Percentiles rank a stretch among this genome's conserved stretches.
phyloP scores from a whole-genome alignment of 2,797 vertebrate species.

The Esox lucius region DNA sequence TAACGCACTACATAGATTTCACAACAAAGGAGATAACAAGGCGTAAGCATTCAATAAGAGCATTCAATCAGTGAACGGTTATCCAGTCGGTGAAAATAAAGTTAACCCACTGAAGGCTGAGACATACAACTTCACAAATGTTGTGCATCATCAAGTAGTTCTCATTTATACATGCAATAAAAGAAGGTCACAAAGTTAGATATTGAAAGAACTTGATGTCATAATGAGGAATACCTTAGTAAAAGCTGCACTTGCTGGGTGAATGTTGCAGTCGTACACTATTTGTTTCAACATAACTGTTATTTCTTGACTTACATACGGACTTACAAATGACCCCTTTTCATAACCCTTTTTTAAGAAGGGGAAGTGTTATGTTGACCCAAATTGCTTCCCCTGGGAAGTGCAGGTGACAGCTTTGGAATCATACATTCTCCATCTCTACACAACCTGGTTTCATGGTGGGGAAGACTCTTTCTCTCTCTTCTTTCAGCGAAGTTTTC shows the following conservation, averaged over 20 bases:
- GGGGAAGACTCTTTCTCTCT: too few species aligned
- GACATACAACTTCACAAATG: not conserved
- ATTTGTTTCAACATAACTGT: not conserved
- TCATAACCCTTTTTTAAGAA: not conserved
- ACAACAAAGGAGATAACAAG: not conserved
- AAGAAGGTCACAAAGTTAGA: too few species aligned
- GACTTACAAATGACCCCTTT: not conserved
- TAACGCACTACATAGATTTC: not conserved
- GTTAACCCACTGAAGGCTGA: not conserved
- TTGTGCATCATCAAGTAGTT: not conserved
- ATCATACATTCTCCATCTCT: not conserved
- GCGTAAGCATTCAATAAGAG: not conserved
- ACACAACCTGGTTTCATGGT: not conserved
- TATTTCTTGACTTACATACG: not conserved
- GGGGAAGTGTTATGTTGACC: not conserved
- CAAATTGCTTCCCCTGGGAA: constrained; percentile 1
- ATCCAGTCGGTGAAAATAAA: not conserved
- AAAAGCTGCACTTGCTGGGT: not conserved
- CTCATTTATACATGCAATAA: not conserved
- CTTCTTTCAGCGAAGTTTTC: too few species aligned
- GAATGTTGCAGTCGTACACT: not conserved
- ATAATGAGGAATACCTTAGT: not conserved
- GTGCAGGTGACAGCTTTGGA: not conserved
- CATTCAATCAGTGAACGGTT: not conserved
- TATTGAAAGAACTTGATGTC: not conserved